These are phyloP conservation scores for Idris sp. DNA, from an alignment of 1,140 invertebrate species.

Conservation along the genomic window DNA sequence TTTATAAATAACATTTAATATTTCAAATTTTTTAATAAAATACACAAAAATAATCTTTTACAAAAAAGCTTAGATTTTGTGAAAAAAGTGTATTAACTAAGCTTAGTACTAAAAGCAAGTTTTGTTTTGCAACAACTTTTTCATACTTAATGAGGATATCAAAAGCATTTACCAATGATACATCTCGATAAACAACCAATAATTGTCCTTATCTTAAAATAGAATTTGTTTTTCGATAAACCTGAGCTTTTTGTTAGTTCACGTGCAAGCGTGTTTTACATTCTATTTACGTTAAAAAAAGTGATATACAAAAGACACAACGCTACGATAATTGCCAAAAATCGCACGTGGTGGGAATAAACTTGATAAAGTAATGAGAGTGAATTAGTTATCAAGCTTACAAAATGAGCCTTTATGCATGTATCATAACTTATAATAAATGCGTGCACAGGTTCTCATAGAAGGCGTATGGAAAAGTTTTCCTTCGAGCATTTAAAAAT, in stretches of 20 bases:
- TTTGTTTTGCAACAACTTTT: no score
- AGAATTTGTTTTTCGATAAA: constrained; percentile 48
- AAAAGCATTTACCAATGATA: constrained; percentile 32
- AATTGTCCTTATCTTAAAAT: constrained; percentile 32
- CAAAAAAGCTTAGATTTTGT: no score
- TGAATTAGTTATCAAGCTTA: constrained; percentile 49
- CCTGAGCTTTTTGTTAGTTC: constrained; percentile 31
- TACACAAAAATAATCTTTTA: no score
- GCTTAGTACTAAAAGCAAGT: background rate
- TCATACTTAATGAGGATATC: constrained; percentile 20
- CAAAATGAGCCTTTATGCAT: constrained; percentile 40
- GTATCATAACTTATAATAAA: constrained; percentile 35
- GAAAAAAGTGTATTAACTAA: no score
- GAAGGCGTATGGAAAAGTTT: constrained; percentile 14
- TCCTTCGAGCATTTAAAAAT: constrained; percentile 13
- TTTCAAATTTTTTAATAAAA: no score
- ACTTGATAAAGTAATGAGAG: constrained; percentile 52
- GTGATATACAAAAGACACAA: constrained; percentile 44
- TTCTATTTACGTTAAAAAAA: constrained; percentile 44
- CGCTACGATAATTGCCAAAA: constrained; percentile 22
- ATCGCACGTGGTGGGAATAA: constrained; percentile 44
- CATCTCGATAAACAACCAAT: constrained; percentile 28
- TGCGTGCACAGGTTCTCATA: background rate
- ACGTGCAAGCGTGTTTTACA: constrained; percentile 33
- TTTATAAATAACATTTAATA: no score